Evolutionary conservation across 1,140 invertebrate species (phyloP).

Genomic region (Lasioglossum baleicum): DNA sequence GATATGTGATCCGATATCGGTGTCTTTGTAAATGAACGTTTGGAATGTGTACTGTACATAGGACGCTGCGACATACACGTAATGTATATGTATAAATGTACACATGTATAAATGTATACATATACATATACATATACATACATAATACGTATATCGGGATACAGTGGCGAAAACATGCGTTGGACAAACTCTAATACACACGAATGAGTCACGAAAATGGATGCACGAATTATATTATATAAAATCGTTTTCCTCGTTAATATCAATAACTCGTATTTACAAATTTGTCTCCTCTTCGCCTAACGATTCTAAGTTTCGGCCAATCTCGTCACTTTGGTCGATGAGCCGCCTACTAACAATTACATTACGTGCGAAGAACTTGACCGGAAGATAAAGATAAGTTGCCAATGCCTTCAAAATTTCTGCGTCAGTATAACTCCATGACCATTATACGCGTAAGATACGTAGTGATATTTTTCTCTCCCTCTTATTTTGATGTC

Average conservation of each 20-base stretch:
- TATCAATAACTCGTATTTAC: conserved; percentile 20
- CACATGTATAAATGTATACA: too few relatives aligned
- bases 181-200: conserved; percentile 9
- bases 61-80: background rate
- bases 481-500: background rate
- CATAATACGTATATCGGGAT: background rate
- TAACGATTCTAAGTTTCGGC: conserved; percentile 22
- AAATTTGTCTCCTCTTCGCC: conserved; percentile 21
- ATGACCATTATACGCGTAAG: conserved; percentile 60
- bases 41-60: conserved; percentile 27
- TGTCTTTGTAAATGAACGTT: background rate
- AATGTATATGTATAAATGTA: background rate
- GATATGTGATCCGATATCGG: background rate
- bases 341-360: background rate
- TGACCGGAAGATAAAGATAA: conserved; percentile 20
- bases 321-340: background rate
- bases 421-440: conserved; percentile 48
- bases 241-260: conserved; percentile 23
- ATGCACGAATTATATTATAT: conserved; percentile 24
- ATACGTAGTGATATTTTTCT: conserved; percentile 68
- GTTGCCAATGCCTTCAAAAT: conserved; percentile 77
- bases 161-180: background rate
- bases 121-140: too few relatives aligned
- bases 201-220: conserved; percentile 5
- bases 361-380: conserved; percentile 8